A percentile compares a stretch with the other conserved stretches of the same genome.
Evolutionary conservation across 1,140 invertebrate genomes (phyloP).

Genomic region (Brachionus calyciflorus): DNA sequence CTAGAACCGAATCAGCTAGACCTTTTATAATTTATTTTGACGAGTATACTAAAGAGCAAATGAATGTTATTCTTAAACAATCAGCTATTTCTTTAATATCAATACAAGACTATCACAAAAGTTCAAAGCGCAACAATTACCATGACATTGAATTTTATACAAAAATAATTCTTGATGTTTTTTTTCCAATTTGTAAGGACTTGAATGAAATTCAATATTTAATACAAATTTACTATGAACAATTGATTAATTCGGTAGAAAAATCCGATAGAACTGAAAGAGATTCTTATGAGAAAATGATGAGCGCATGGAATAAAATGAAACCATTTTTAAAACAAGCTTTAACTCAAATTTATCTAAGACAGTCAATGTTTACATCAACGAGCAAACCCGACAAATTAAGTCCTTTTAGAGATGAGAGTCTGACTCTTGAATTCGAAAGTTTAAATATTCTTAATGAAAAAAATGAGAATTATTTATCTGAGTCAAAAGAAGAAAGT

Average conservation of each 20-base stretch:
- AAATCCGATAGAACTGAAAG: neutral
- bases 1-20: conserved; percentile 13
- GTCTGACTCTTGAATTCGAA: conserved; percentile 32
- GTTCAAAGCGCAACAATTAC: neutral
- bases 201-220: conserved; percentile 47
- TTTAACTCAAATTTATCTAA: conserved; percentile 43
- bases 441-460: conserved; percentile 39
- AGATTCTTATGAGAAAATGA: conserved; percentile 32
- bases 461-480: neutral
- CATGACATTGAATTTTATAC: conserved; percentile 30
- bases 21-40: conserved; percentile 44
- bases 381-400: neutral
- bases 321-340: conserved; percentile 47
- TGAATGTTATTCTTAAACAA: conserved; percentile 35
- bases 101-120: neutral
- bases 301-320: conserved; percentile 45
- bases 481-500: neutral
- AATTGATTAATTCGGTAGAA: neutral
- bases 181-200: conserved; percentile 43
- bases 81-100: neutral
- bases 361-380: conserved; percentile 28
- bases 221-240: conserved; percentile 45
- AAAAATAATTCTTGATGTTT: conserved; percentile 31
- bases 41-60: conserved; percentile 33
- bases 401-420: conserved; percentile 31